phyloP scores from a whole-genome alignment of 1,140 invertebrate genomes.

The Drosophila hydei region DNA sequence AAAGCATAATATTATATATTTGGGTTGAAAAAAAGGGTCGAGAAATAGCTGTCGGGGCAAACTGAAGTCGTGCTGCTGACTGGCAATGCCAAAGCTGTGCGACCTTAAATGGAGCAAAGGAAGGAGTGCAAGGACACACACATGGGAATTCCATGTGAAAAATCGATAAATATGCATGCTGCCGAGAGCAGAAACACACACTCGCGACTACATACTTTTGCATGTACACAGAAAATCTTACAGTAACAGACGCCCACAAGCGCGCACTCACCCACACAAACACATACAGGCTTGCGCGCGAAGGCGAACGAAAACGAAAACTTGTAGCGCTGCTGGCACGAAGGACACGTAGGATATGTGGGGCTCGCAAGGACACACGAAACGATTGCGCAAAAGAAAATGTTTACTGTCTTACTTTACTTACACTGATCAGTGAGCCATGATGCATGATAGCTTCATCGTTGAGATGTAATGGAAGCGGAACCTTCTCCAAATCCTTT shows the following conservation, averaged over 20 bases:
- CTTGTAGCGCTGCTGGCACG: slow-evolving; percentile 59
- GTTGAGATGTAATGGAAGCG: slow-evolving; percentile 87
- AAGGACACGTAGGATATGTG: slow-evolving; percentile 51
- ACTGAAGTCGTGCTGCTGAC: slow-evolving; percentile 3
- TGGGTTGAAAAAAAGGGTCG: slow-evolving; percentile 15
- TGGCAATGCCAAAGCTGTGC: slow-evolving; percentile 15
- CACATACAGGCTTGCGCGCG: slow-evolving; percentile 3
- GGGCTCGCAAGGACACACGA: slow-evolving; percentile 56
- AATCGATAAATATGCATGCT: slow-evolving; percentile 72
- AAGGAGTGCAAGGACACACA: slow-evolving; percentile 69
- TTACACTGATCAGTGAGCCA: slow-evolving; percentile 70
- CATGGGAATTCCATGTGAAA: slow-evolving; percentile 65
- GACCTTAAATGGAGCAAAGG: slow-evolving; percentile 39
- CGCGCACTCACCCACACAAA: slow-evolving; percentile 6
- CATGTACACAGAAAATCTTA: slow-evolving; percentile 35
- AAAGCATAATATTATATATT: slow-evolving; percentile 8
- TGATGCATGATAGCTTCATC: slow-evolving; percentile 71
- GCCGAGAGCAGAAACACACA: slow-evolving; percentile 18
- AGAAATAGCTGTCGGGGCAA: slow-evolving; percentile 4
- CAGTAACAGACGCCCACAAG: slow-evolving; percentile 20
- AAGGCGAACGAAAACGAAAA: slow-evolving; percentile 56
- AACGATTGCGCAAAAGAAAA: slow-evolving; percentile 58
- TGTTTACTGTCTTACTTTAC: slow-evolving; percentile 25
- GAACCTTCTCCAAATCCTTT: slow-evolving; percentile 85
- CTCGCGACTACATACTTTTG: slow-evolving; percentile 29